These are phyloP conservation scores for Eilema depressum DNA, from an alignment of 2,888 invertebrate species.

Conservation along the genomic window DNA sequence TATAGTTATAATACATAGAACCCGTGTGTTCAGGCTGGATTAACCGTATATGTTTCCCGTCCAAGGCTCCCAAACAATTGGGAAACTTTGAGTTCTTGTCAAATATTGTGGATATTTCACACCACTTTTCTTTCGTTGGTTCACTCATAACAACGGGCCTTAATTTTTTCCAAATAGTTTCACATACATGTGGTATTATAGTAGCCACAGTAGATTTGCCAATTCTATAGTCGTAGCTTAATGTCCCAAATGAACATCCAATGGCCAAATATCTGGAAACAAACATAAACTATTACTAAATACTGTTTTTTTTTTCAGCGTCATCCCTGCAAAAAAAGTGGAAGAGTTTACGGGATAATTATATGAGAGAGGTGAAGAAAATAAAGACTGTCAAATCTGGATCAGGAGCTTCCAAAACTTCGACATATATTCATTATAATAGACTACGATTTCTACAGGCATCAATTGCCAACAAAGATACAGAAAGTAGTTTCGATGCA, in stretches of 20 bases:
- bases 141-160: no score
- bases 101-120: no score
- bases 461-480: slow-evolving; percentile 29
- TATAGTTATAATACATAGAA: slow-evolving; percentile 41
- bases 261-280: slow-evolving; percentile 17
- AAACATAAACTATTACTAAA: no score
- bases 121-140: no score
- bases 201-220: slow-evolving; percentile 33
- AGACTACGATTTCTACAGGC: slow-evolving; percentile 36
- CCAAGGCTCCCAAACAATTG: no score
- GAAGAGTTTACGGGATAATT: slow-evolving; percentile 32
- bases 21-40: slow-evolving; percentile 30
- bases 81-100: no score
- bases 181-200: slow-evolving; percentile 40
- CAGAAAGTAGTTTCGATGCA: slow-evolving; percentile 26
- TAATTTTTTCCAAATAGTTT: no score
- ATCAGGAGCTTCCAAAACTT: slow-evolving; percentile 38
- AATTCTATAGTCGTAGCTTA: slow-evolving; percentile 42
- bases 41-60: no score
- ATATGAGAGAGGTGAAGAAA: slow-evolving; percentile 39
- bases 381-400: slow-evolving; percentile 32
- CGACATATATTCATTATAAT: slow-evolving; percentile 33
- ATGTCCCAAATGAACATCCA: slow-evolving; percentile 17
- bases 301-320: no score
- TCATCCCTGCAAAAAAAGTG: slow-evolving; percentile 7